Base-by-base conservation (phyloP, 92 coral and sea anemone species). In the Heteractis magnifica region DNA sequence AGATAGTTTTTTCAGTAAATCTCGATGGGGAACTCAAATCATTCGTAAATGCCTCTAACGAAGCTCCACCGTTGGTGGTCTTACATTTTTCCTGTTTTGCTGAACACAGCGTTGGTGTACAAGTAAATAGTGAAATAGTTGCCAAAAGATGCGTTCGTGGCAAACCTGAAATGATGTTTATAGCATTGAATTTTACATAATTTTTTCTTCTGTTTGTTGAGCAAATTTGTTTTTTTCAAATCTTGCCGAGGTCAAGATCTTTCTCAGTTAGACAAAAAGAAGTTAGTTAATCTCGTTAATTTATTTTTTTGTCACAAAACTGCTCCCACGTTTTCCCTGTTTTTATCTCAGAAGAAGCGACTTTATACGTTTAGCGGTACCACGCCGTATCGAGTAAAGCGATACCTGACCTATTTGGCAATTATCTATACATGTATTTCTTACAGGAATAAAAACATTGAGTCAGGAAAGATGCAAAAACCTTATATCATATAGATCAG, bases 401-500 rank as follows among this genome's bases (percentile, higher is more conserved):
- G 23, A 62, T 18, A 62, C 70, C 6, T 4, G 70, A 62, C n/a
- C 70, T 23, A 62, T 62, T 62, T 62, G 70, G 26, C 18, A 62
- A 62, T 62, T 62, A 18, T 23, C 6, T 1, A 18, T 62, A 21
- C 49, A 26, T 68, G 21, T 64, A 64, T 64, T 68, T 26, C 48
- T 68, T 26, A 26, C 3, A 68, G 73, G 49, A 21, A 26, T 20
- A 68, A 20, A 26, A 68, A 13, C 49, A 68, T 20, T 21, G 49
- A 68, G 73, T 23, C 48, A 68, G 73, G 49, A 68, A 68, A 26
- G 73, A 26, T 26, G 49, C 49, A 15, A 55, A 52, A 78, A 78
- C 12, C 59, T 16, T 16, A 80, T 51, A 18, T 81, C 49, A 49
- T 48, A 71, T 49, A 81, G 73, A 81, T 26, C 73, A 81, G 58